Conservation (phyloP, 2,888 invertebrate species). For the Caenorhabditis zanzibari region DNA sequence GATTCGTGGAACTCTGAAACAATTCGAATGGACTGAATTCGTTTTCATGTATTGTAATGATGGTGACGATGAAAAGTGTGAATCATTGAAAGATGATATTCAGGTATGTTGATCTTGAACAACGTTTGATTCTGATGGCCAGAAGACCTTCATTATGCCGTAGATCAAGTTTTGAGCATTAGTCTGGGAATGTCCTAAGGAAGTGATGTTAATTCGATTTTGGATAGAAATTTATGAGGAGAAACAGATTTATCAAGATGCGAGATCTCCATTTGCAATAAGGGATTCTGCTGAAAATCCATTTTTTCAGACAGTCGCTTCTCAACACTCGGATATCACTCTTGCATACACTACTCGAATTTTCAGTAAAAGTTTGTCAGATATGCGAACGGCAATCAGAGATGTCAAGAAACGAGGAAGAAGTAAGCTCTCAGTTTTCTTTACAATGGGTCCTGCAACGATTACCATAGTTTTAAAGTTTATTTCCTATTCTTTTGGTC, state of each 20-base stretch:
- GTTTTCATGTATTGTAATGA: conserved; percentile 73
- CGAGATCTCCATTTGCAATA: too few relatives aligned
- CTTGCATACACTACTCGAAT: conserved; percentile 52
- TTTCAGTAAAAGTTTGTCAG: not conserved
- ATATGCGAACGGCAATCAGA: conserved; percentile 40
- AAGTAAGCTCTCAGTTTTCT: conserved; percentile 28
- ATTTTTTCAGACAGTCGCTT: conserved; percentile 35
- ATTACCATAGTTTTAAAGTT: too few relatives aligned
- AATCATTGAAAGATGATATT: conserved; percentile 64
- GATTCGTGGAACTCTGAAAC: conserved; percentile 60
- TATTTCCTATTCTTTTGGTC: too few relatives aligned
- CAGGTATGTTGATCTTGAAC: conserved; percentile 44
- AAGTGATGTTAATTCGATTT: not conserved
- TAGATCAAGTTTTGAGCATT: conserved; percentile 2
- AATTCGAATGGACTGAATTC: conserved; percentile 76
- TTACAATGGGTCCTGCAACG: too few relatives aligned
- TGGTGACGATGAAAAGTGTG: conserved; percentile 67
- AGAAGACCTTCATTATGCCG: not conserved
- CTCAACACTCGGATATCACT: conserved; percentile 37
- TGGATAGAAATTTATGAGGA: too few relatives aligned
- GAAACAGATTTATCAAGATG: too few relatives aligned
- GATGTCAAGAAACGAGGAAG: conserved; percentile 48
- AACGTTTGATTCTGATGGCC: not conserved
- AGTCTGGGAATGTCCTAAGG: not conserved
- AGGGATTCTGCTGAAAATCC: too few relatives aligned